A percentile compares a stretch with the other conserved stretches of the same genome.
These are phyloP conservation scores for Phragmatobia fuliginosa DNA, from an alignment of 2,888 invertebrate species.

Conservation along the genomic window DNA sequence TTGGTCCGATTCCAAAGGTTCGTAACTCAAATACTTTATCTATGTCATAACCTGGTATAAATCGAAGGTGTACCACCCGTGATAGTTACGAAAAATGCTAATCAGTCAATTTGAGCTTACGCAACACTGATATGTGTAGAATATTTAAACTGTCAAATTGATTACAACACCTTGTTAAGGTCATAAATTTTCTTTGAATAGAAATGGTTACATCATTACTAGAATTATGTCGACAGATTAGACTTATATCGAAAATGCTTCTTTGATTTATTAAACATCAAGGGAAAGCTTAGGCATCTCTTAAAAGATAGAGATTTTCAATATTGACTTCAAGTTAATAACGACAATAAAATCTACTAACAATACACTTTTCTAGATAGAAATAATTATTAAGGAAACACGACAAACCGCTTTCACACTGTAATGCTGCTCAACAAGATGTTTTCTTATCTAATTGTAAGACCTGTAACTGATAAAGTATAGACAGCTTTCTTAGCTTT, in stretches of 20 bases:
- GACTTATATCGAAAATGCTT: slow-evolving; percentile 21
- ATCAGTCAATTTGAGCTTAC: slow-evolving; percentile 41
- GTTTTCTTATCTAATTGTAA: slow-evolving; percentile 27
- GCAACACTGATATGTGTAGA: slow-evolving; percentile 36
- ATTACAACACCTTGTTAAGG: slow-evolving; percentile 49
- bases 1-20: slow-evolving; percentile 34
- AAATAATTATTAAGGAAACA: slow-evolving; percentile 43
- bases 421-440: slow-evolving; percentile 22
- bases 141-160: slow-evolving; percentile 37
- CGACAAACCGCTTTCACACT: slow-evolving; percentile 45
- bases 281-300: slow-evolving; percentile 38
- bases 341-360: slow-evolving; percentile 15
- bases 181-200: slow-evolving; percentile 44
- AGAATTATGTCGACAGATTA: slow-evolving; percentile 13
- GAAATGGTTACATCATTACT: slow-evolving; percentile 30
- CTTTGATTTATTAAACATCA: slow-evolving; percentile 14
- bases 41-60: slow-evolving; percentile 46
- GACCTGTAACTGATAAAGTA: slow-evolving; percentile 13
- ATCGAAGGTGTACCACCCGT: slow-evolving; percentile 35
- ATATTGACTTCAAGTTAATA: slow-evolving; percentile 25
- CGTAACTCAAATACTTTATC: slow-evolving; percentile 29
- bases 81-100: slow-evolving; percentile 52
- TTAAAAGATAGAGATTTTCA: slow-evolving; percentile 28
- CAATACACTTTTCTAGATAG: slow-evolving; percentile 28
- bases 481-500: slow-evolving; percentile 31